Base-by-base conservation (phyloP, 2,113 vertebrate genomes). In the Plestiodon gilberti region DNA sequence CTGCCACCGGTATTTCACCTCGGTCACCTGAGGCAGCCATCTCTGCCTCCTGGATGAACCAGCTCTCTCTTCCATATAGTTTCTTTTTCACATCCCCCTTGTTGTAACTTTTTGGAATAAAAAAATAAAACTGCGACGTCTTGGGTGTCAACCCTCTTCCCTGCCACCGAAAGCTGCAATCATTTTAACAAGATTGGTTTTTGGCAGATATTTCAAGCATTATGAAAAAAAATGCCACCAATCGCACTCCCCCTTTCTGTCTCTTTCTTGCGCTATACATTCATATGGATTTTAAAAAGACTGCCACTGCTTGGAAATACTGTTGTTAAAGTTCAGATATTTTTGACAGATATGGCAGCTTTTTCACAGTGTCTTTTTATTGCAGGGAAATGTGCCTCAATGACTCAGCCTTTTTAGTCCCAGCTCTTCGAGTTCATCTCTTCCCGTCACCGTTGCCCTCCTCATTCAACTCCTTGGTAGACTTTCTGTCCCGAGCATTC, bases 351-450 rank as follows among this genome's bases (percentile, higher is more conserved):
- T 83, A 79, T 94, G 92, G 74, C 93, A 94, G 93, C 75, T 88
- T 92, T 90, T 74, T 89, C 14, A 78, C 65, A 48, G 79, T 73
- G 85, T 82, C 81, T 92, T 91, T 86, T 89, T 90, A 83, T 87
- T 86, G 87, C 3, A 33, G 69, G 70, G 62, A 93, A 89, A 57
- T 85, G 35, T 84, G 82, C 85, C 75, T 85, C 43, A 83, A 62
- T 86, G 90, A 92, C 86, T 93, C 91, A 89, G 87, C 62, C 69
- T 86, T 89, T 91, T 89, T 73, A 93, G 90, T 93, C 87, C 81
- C 91, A 59, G 81, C 87, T 48, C 94, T 92, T 83, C 87, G 90
- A 92, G 87, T 93, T 93, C 83, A 85, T 17, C 85, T 62, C 62
- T 92, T 70, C 67, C 89, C 90, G 88, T 93, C 92, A 86, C 79